phyloP scores from a whole-genome alignment of 2,113 vertebrate species.

The Daphoenositta chrysoptera region DNA sequence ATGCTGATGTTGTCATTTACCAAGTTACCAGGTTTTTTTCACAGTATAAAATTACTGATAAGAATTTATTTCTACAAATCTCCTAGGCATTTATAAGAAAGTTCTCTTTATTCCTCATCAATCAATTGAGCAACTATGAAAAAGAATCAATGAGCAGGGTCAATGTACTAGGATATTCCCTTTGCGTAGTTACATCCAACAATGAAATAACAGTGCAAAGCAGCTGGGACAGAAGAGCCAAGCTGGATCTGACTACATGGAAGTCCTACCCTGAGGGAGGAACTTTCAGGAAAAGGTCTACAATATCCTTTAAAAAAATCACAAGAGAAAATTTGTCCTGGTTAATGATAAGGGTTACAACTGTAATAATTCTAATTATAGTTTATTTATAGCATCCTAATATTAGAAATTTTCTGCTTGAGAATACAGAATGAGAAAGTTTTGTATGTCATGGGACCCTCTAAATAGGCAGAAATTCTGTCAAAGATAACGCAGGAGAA shows the following conservation, averaged over 20 bases:
- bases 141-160: not conserved
- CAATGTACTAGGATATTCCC: not conserved
- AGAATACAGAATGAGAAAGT: not conserved
- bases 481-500: not conserved
- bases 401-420: not conserved
- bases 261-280: not conserved
- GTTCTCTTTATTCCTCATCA: not conserved
- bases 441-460: not conserved
- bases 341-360: not conserved
- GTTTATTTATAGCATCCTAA: not conserved
- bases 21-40: not conserved
- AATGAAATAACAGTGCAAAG: not conserved
- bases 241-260: not conserved
- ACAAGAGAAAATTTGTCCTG: not conserved
- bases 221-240: not conserved
- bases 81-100: not conserved
- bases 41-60: not conserved
- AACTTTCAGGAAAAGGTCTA: not conserved
- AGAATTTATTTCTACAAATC: not conserved
- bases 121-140: not conserved
- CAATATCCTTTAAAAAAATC: not conserved
- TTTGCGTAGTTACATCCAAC: not conserved
- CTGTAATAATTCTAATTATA: not conserved
- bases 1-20: not conserved
- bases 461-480: not conserved